Base-by-base conservation (phyloP, 30 jellyfish, hydroid and myxozoan genomes). In the Aurelia aurita complex sp. Pacific region DNA sequence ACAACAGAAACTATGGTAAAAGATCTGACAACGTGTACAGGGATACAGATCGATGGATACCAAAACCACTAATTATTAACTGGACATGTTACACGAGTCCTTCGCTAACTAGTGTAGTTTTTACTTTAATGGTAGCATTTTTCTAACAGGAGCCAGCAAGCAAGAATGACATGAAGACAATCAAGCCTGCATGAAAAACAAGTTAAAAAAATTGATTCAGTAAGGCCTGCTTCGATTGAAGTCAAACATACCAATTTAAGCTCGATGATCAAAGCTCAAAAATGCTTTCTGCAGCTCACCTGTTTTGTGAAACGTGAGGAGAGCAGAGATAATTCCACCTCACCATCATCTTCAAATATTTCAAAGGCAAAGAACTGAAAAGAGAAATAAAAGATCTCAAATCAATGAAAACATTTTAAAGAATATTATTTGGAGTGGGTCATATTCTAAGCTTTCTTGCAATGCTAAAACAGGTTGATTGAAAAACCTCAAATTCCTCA, bases 281-380 rank as follows among this genome's bases (percentile, higher is more conserved):
- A 61, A 3, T 68, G 8, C 53, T 29, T 35, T 29, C 78, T 16
- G 23, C 78, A 68, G 29, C 89, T 17, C 73, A 91, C 97, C 89
- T 67, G 64, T 29, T 83, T 83, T 18, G 97, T 67, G 68, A 91
- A 83, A 72, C 78, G 88, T 19, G 91, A 77, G 46, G 97, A 91
- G 23, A 91, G 82, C 29, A 83, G 87, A n/a, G 91, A 77, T 10
- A 91, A 17, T 14, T 77, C 95, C 10, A 91, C 74, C 34, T 91
- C 96, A 0, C 81, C 89, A 35, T 83, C 89, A 13, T 91, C 97
- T 73, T 83, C 86, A 35, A 69, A 42, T 29, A 72, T 74, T 74
- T 91, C 97, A 70, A 91, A 79, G 32, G 81, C 88, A 53, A 91
- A 46, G 59, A 91, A 91, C 97, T 91, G 85, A 3, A 40, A 77